Evolutionary conservation across 2,888 invertebrate species (phyloP).

Genomic region (Gymnocheta viridis): DNA sequence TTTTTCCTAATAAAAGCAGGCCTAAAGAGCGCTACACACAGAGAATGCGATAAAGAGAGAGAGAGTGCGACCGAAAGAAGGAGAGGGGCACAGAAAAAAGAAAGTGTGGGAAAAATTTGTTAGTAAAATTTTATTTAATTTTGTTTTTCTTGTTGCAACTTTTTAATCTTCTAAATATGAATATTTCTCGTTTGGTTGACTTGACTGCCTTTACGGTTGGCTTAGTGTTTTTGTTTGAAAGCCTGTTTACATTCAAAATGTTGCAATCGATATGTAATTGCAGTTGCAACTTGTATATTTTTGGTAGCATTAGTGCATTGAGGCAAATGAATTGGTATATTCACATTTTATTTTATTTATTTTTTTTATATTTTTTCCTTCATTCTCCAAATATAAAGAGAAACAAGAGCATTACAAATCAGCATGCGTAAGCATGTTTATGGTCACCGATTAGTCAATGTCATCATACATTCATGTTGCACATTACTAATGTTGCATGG

Average conservation of each 20-base stretch:
- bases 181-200: conserved; percentile 32
- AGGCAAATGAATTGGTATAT: conserved; percentile 3
- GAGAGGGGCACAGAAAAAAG: conserved; percentile 62
- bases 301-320: conserved; percentile 29
- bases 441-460: conserved; percentile 73
- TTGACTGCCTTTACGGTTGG: not conserved
- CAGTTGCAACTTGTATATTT: conserved; percentile 30
- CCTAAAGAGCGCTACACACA: not conserved
- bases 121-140: conserved; percentile 63
- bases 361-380: conserved; percentile 14
- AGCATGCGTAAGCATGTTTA: conserved; percentile 73
- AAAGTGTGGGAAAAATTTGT: conserved; percentile 70
- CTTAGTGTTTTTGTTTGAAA: not conserved
- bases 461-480: conserved; percentile 70
- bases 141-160: conserved; percentile 23
- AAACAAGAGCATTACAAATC: conserved; percentile 71
- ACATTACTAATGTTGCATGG: conserved; percentile 52
- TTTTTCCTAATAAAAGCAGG: conserved; percentile 4
- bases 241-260: conserved; percentile 46
- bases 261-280: conserved; percentile 62
- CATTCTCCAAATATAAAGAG: conserved; percentile 3
- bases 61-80: not conserved
- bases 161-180: conserved; percentile 66
- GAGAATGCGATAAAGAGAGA: not conserved
- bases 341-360: not conserved